Evolutionary conservation across 2,888 invertebrate genomes (phyloP), one percentile per base, ranked within the genome.

Genomic region (Cactoblastis cactorum): DNA sequence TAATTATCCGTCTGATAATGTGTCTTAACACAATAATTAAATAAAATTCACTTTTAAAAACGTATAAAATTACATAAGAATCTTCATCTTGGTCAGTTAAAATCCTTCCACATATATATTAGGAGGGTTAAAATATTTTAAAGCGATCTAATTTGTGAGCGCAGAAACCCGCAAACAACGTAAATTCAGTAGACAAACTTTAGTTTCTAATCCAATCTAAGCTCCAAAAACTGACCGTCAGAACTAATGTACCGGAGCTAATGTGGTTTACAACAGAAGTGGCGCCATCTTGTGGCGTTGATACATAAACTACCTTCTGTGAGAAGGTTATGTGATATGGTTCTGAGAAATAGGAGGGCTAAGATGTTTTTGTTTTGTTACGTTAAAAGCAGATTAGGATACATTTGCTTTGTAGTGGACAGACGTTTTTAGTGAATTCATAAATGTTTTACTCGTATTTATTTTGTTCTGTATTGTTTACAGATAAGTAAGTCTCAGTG

Each of bases 121-220:
- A 28, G 22, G 3, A 3, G 5, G 28, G 28, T 28, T 28, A 9
- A 9, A 28, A 28, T 8, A 28, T 6, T 8, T 6, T 28, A 28
- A 28, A 28, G 28, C 5, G 5, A 22, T 4, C 22, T 22, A 5
- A 6, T 28, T 9, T 9, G 28, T 28, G 22, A 22, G 22, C 28
- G 28, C 28, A 28, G 8, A 22, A 33, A 9, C 17, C 17, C 37
- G 15, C 37, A 17, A 37, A 37, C 37, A 37, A 37, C 17, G 17
- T 37, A 37, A 35, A 37, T 37, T 8, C 37, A 17, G 17, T 12
- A 4, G 9, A 17, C 37, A 37, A 37, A 37, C 37, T 37, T 37
- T 37, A 35, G 14, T 35, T 41, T 41, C 39, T 22, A 41, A 41
- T 22, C 39, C 22, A 41, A 41, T 41, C 39, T 22, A 14, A 22